These are phyloP conservation scores for Cylindroiulus punctatus DNA, from an alignment of 2,888 invertebrate genomes.

Conservation along the genomic window DNA sequence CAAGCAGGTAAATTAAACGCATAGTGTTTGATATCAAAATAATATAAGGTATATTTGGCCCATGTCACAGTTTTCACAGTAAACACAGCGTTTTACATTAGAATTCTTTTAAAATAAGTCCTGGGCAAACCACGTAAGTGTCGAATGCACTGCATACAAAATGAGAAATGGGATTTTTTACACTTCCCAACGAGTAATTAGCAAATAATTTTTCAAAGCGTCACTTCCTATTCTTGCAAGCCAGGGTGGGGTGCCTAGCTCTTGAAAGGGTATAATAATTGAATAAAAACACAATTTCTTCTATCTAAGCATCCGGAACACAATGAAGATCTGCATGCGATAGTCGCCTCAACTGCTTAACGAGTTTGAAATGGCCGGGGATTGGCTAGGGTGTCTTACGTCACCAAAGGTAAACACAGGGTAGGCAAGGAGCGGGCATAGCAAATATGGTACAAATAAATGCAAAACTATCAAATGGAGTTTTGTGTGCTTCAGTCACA, in stretches of 20 bases:
- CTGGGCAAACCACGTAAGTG: too few species aligned
- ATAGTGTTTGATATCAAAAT: too few species aligned
- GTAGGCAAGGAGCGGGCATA: not conserved
- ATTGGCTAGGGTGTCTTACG: not conserved
- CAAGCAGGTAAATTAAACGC: too few species aligned
- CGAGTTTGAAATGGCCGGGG: not conserved
- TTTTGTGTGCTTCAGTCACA: conserved; percentile 10
- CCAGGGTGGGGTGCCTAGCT: not conserved
- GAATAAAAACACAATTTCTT: conserved; percentile 7
- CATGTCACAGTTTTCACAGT: too few species aligned
- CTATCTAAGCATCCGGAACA: not conserved
- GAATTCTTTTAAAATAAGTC: too few species aligned
- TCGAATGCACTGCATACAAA: too few species aligned
- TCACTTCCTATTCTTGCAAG: not conserved
- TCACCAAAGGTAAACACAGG: not conserved
- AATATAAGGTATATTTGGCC: too few species aligned
- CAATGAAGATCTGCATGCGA: not conserved
- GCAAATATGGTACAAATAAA: conserved; percentile 20
- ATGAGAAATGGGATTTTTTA: too few species aligned
- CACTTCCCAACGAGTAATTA: too few species aligned
- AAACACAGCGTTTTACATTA: too few species aligned
- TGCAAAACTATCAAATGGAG: not conserved
- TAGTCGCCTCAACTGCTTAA: not conserved
- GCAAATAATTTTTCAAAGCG: not conserved
- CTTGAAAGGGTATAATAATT: not conserved